A percentile compares a stretch with the other conserved stretches of the same genome.
Evolutionary conservation across 1,140 invertebrate species (phyloP).

Genomic region (Drosophila micromelanica): DNA sequence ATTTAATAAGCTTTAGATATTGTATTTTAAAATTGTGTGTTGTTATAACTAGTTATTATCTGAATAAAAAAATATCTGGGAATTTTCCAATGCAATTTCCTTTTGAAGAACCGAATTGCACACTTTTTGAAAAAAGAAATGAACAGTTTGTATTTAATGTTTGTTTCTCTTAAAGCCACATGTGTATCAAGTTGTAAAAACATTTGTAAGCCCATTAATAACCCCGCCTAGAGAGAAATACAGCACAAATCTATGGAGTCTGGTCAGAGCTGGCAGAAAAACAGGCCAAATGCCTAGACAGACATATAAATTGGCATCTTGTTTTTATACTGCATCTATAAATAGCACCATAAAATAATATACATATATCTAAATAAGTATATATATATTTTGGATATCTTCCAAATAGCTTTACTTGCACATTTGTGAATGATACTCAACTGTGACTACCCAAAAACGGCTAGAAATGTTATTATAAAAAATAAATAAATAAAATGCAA

Average conservation of each 20-base stretch:
- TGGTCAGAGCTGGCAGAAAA: conserved; percentile 5
- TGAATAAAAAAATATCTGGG: too few relatives aligned
- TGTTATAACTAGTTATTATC: too few relatives aligned
- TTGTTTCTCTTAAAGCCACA: background rate
- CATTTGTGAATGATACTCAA: conserved; percentile 25
- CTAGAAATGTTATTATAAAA: conserved; percentile 1
- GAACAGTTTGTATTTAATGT: too few relatives aligned
- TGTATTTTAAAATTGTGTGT: too few relatives aligned
- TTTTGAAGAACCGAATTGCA: too few relatives aligned
- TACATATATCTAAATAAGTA: too few relatives aligned
- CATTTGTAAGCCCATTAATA: too few relatives aligned
- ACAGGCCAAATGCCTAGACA: conserved; percentile 10
- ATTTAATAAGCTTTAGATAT: too few relatives aligned
- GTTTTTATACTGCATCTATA: conserved; percentile 27
- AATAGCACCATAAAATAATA: conserved; percentile 30
- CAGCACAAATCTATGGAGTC: conserved; percentile 20
- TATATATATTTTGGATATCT: conserved; percentile 62
- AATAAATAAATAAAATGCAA: background rate
- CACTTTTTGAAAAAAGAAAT: too few relatives aligned
- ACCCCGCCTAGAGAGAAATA: background rate
- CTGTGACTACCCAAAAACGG: background rate
- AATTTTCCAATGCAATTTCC: too few relatives aligned
- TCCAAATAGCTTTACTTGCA: conserved; percentile 63
- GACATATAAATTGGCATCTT: conserved; percentile 20
- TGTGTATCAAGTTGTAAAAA: too few relatives aligned